Conservation (phyloP, 2,888 invertebrate genomes). For the Falcaria lacertinaria region DNA sequence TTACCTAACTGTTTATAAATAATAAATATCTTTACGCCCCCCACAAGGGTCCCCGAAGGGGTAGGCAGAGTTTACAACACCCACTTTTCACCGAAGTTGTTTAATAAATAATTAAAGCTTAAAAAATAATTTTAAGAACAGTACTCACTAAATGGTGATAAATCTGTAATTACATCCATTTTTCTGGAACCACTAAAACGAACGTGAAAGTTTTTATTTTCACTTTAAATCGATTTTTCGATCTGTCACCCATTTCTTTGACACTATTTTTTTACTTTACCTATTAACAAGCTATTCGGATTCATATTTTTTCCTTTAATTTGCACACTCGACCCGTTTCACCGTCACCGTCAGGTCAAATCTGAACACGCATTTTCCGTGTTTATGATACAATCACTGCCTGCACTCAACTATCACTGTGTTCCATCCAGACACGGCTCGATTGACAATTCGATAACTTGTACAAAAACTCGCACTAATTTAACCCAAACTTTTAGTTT, state of each 20-base stretch:
- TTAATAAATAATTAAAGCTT: too few species aligned
- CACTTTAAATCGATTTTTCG: slow-evolving; percentile 68
- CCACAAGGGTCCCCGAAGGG: too few species aligned
- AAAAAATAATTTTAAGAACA: too few species aligned
- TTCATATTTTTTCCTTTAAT: slow-evolving; percentile 32
- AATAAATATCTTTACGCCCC: too few species aligned
- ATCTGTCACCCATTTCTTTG: slow-evolving; percentile 72
- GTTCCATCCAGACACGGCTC: slow-evolving; percentile 27
- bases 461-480: background rate
- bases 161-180: slow-evolving; percentile 69
- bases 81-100: too few species aligned
- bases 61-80: too few species aligned
- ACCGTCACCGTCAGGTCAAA: slow-evolving; percentile 14
- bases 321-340: slow-evolving; percentile 3
- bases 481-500: too few species aligned
- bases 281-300: slow-evolving; percentile 14
- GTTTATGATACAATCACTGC: slow-evolving; percentile 47
- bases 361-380: slow-evolving; percentile 47
- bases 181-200: slow-evolving; percentile 35
- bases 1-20: too few species aligned
- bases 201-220: slow-evolving; percentile 51
- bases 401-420: slow-evolving; percentile 26
- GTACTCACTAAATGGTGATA: slow-evolving; percentile 67
- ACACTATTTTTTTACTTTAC: slow-evolving; percentile 41
- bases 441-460: slow-evolving; percentile 8